Evolutionary conservation across 2,888 invertebrate species (phyloP).

Genomic region (Leistus spinibarbis): DNA sequence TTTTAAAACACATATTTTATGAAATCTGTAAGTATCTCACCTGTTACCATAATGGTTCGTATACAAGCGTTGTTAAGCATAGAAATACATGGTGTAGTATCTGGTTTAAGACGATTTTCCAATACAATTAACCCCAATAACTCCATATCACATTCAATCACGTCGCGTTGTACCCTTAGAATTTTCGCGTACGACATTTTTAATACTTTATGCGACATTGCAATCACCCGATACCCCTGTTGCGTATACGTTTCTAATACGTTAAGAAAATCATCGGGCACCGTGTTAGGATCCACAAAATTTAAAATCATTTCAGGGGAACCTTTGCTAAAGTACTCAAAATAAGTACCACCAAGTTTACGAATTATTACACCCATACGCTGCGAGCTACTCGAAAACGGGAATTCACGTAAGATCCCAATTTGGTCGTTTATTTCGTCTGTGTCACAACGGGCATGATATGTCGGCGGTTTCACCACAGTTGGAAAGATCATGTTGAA

Average conservation of each 20-base stretch:
- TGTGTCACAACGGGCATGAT: conserved; percentile 44
- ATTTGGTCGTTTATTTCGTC: conserved; percentile 69
- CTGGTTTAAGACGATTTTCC: conserved; percentile 92
- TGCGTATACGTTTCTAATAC: conserved; percentile 85
- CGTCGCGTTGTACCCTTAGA: conserved; percentile 75
- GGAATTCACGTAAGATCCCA: conserved; percentile 75
- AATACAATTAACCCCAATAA: conserved; percentile 90
- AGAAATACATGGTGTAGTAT: conserved; percentile 81
- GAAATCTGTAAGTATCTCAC: no score
- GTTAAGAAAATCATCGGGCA: conserved; percentile 80
- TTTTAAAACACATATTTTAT: no score
- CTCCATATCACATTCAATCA: conserved; percentile 79
- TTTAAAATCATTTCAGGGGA: conserved; percentile 91
- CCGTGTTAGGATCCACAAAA: conserved; percentile 75
- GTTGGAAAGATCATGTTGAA: conserved; percentile 89
- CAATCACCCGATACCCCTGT: conserved; percentile 92
- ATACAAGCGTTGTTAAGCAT: conserved; percentile 85
- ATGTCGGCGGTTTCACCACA: conserved; percentile 70
- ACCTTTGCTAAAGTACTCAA: conserved; percentile 83
- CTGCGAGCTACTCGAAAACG: conserved; percentile 83
- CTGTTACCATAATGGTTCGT: conserved; percentile 96
- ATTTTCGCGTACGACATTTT: conserved; percentile 73
- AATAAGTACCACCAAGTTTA: conserved; percentile 72
- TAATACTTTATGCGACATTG: conserved; percentile 79
- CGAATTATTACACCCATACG: conserved; percentile 89